Conservation (phyloP, 2,797 vertebrate species). For the Microhierax caerulescens region DNA sequence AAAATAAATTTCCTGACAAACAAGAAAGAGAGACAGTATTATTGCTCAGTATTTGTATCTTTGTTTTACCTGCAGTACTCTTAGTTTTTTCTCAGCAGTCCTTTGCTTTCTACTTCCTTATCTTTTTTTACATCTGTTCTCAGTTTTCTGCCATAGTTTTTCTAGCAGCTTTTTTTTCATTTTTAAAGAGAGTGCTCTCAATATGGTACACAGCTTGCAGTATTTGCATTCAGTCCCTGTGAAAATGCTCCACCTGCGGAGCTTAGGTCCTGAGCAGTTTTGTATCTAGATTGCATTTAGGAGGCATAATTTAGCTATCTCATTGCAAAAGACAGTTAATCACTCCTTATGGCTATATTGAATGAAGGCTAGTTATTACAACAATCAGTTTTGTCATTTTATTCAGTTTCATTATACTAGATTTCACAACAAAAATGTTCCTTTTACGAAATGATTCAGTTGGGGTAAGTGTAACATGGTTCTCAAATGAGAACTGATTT, state of each 20-base stretch:
- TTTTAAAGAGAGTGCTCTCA: background rate
- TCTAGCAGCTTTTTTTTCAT: background rate
- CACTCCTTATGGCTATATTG: background rate
- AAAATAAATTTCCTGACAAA: background rate
- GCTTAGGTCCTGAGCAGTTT: background rate
- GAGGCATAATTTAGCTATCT: background rate
- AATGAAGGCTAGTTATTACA: background rate
- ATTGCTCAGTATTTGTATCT: background rate
- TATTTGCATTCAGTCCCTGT: background rate
- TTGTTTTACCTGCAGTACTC: background rate
- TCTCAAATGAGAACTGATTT: background rate
- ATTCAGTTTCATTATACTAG: background rate
- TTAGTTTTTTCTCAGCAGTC: background rate
- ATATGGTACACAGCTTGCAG: background rate
- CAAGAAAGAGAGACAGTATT: background rate
- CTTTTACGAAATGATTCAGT: background rate
- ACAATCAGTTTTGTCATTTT: background rate
- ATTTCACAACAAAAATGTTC: background rate
- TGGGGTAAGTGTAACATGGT: background rate
- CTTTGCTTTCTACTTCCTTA: background rate
- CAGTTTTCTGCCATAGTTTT: background rate
- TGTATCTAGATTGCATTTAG: background rate
- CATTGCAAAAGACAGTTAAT: background rate
- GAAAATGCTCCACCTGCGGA: background rate
- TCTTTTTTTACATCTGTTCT: background rate